Evolutionary conservation across 2,888 invertebrate species (phyloP).

Genomic region (Imbricaverruca yamaguchii): DNA sequence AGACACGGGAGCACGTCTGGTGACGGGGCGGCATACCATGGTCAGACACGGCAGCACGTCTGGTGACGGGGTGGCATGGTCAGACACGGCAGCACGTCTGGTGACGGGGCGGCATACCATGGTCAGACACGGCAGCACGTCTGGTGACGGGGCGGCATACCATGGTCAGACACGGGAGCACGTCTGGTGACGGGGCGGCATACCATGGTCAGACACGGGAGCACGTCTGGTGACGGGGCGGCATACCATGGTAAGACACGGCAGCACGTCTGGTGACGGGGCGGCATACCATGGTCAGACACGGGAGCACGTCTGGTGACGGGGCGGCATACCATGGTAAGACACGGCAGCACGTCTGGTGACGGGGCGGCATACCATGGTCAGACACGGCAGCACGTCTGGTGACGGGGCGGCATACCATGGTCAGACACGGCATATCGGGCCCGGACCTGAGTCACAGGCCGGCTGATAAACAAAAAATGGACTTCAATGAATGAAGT

Average conservation of each 20-base stretch:
- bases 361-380: too few relatives aligned
- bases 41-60: neutral
- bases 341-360: neutral
- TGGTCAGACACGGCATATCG: too few relatives aligned
- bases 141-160: neutral
- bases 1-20: constrained; percentile 1
- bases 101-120: too few relatives aligned
- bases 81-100: constrained; percentile 1
- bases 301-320: neutral
- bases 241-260: too few relatives aligned
- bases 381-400: neutral
- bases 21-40: too few relatives aligned
- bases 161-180: too few relatives aligned
- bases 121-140: neutral
- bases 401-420: neutral
- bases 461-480: too few relatives aligned
- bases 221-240: neutral
- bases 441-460: too few relatives aligned
- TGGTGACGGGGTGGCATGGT: neutral
- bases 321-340: too few relatives aligned
- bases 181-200: neutral
- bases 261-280: neutral
- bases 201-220: too few relatives aligned
- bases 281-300: too few relatives aligned
- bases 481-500: too few relatives aligned